These are phyloP conservation scores for Eledone cirrhosa DNA, from an alignment of 2,888 invertebrate genomes.

Conservation along the genomic window DNA sequence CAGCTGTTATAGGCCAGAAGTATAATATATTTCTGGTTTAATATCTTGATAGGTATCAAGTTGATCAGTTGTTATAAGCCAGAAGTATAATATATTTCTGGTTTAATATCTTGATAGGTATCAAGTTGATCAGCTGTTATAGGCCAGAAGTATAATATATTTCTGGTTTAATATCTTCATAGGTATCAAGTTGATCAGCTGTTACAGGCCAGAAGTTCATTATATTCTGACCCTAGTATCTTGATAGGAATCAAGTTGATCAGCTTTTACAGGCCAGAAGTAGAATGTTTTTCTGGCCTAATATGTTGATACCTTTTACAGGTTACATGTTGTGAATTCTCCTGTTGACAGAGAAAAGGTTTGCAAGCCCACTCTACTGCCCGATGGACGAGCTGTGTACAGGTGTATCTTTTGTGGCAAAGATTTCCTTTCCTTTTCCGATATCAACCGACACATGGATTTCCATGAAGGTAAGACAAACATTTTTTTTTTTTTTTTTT, in stretches of 20 bases:
- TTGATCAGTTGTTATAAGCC: constrained; percentile 6
- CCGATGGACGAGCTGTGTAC: constrained; percentile 65
- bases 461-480: constrained; percentile 66
- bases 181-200: no score
- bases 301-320: constrained; percentile 38
- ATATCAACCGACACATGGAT: constrained; percentile 68
- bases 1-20: constrained; percentile 21
- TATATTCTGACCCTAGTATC: background rate
- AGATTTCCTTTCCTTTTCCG: constrained; percentile 66
- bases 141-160: constrained; percentile 26
- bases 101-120: constrained; percentile 30
- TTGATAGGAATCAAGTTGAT: constrained; percentile 16
- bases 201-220: constrained; percentile 25
- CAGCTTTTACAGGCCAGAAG: constrained; percentile 22
- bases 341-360: constrained; percentile 61
- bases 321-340: constrained; percentile 60
- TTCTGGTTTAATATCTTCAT: constrained; percentile 30
- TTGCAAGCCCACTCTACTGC: constrained; percentile 60
- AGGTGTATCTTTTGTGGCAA: constrained; percentile 67
- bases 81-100: constrained; percentile 28
- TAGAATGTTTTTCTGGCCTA: constrained; percentile 29
- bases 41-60: constrained; percentile 30
- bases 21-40: constrained; percentile 27
- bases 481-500: constrained; percentile 11
- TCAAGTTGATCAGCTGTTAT: background rate